Percentiles rank a stretch among this genome's conserved stretches.
Conservation (phyloP, 2,888 invertebrate genomes). For the Patella depressa region DNA sequence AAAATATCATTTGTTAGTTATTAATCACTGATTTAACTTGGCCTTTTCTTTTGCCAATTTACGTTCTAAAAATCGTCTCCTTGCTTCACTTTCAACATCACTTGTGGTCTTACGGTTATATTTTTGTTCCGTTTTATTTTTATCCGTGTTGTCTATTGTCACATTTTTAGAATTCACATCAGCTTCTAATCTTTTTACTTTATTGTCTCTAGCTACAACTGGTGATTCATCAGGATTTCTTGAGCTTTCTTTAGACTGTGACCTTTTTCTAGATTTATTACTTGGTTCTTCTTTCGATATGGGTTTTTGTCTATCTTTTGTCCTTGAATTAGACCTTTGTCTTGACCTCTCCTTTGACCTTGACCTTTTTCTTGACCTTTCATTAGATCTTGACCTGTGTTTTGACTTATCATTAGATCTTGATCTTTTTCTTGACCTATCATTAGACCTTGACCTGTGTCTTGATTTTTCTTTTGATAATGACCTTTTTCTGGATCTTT, state of each 20-base stretch:
- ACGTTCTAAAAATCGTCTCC: constrained; percentile 51
- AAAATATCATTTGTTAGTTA: not conserved
- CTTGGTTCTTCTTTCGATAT: constrained; percentile 9
- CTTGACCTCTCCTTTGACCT: constrained; percentile 13
- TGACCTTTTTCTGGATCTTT: not conserved
- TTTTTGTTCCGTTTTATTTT: constrained; percentile 31
- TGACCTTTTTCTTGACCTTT: constrained; percentile 8
- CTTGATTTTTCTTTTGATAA: constrained; percentile 16
- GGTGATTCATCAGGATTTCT: not conserved
- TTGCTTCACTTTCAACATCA: constrained; percentile 46
- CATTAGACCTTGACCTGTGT: constrained; percentile 23
- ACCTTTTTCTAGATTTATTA: constrained; percentile 21
- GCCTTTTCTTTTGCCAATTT: constrained; percentile 43
- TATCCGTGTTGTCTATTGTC: constrained; percentile 13
- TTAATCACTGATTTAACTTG: not conserved
- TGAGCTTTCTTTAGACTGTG: constrained; percentile 7
- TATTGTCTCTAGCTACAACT: not conserved
- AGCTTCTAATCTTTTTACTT: constrained; percentile 12
- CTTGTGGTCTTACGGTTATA: constrained; percentile 51
- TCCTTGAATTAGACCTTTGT: not conserved
- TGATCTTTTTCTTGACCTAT: constrained; percentile 16
- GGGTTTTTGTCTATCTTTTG: not conserved
- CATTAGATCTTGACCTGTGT: constrained; percentile 21
- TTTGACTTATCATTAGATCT: constrained; percentile 12
- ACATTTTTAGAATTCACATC: constrained; percentile 7